Evolutionary conservation across 2,888 invertebrate species (phyloP), one percentile per base, ranked within the genome.

Genomic region (Leucoma salicis): DNA sequence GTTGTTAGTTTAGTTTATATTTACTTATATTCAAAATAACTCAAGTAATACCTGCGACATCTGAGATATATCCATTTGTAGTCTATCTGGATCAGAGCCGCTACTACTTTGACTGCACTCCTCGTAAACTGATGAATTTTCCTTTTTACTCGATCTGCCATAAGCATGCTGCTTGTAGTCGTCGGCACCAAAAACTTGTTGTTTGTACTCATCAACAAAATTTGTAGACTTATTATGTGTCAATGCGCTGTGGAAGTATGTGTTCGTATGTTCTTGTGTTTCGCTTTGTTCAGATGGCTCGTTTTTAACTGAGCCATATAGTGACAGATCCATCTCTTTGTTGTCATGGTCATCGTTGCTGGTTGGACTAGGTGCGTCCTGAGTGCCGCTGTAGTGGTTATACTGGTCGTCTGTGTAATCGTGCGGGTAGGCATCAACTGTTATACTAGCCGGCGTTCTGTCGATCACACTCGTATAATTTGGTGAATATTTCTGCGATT

Each of bases 81-180:
- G 80, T 62, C 94, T 86, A 59, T 94, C 94, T 1, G 94, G 94
- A 82, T 95, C 95, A 0, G 95, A 94, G 55, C 93, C 93, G 70
- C 92, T 93, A 73, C 94, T 94, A 73, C 92, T 93, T 53, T 92
- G 91, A 64, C 92, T 92, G 67, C 91, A 91, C 31, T 91, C 92
- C 53, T 91, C 90, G 49, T 88, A 91, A 40, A 88, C 88, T 18
- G 89, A 85, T 37, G 90, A 74, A 53, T 85, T 91, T 45, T 91
- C 91, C 52, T 88, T 84, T 44, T 61, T 74, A 18, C 60, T 63
- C 14, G 74, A 48, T 34, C 78, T 64, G 4, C 73, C 75, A 50
- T 69, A 84, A 21, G 69, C 66, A 41, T 82, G 81, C 40, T 75
- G 78, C 54, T 82, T 82, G 54, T 79, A 80, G 41, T 84, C 82